These are phyloP conservation scores for Megaceryle maxima DNA, from an alignment of 2,113 vertebrate species.

Conservation along the genomic window DNA sequence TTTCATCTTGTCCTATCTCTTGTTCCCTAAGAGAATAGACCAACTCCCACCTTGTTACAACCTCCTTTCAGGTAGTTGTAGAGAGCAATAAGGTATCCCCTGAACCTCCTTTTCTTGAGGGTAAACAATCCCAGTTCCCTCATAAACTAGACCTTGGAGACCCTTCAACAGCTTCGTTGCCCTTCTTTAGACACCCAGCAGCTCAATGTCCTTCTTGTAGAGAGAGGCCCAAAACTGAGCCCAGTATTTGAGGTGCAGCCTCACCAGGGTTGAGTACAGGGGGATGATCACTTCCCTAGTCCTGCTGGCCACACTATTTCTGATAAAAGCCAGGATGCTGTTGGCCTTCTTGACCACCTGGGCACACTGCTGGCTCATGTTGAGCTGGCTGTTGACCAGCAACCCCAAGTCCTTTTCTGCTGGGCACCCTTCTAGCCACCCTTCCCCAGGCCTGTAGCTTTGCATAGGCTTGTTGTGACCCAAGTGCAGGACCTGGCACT, in stretches of 20 bases:
- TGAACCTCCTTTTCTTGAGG: not conserved
- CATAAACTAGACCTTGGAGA: not conserved
- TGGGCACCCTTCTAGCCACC: not conserved
- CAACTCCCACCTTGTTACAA: fast-evolving
- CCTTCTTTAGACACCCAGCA: not conserved
- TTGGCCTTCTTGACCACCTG: not conserved
- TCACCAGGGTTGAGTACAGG: not conserved
- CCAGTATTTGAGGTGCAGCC: fast-evolving
- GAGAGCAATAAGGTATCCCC: not conserved
- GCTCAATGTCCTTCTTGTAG: too few relatives aligned
- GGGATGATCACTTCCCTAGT: fast-evolving
- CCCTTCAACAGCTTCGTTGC: not conserved
- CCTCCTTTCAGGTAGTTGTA: not conserved
- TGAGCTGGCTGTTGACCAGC: not conserved
- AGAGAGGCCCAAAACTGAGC: not conserved
- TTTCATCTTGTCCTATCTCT: not conserved
- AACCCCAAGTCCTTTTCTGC: not conserved
- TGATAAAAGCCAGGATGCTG: not conserved
- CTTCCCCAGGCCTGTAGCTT: fast-evolving
- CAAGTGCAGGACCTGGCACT: fast-evolving
- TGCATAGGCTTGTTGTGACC: not conserved
- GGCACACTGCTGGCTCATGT: not conserved
- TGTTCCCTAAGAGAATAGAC: not conserved
- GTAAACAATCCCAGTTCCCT: not conserved
- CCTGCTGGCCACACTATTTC: not conserved